A percentile compares a stretch with the other conserved stretches of the same genome.
These are phyloP conservation scores for Listronotus oregonensis DNA, from an alignment of 1,140 invertebrate genomes.

Conservation along the genomic window DNA sequence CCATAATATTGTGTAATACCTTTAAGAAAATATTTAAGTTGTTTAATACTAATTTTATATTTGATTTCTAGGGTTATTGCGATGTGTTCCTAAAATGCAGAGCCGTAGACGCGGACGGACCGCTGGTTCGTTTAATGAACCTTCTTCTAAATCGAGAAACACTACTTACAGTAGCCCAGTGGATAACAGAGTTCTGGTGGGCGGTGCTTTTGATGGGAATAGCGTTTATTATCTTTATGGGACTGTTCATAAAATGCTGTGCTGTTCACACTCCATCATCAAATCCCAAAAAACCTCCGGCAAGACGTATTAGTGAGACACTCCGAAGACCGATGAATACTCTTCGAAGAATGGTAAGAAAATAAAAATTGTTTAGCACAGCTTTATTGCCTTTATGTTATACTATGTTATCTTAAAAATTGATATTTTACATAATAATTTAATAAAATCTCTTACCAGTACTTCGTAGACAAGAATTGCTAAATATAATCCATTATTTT, in stretches of 20 bases:
- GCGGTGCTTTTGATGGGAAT: slow-evolving; percentile 91
- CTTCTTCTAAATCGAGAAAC: slow-evolving; percentile 92
- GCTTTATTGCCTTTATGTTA: too few relatives aligned
- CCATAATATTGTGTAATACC: too few relatives aligned
- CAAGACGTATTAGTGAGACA: slow-evolving; percentile 84
- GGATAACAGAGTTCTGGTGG: slow-evolving; percentile 97
- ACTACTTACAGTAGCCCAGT: slow-evolving; percentile 81
- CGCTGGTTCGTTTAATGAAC: slow-evolving; percentile 94
- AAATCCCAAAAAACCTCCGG: slow-evolving; percentile 91
- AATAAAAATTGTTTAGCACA: slow-evolving; percentile 7
- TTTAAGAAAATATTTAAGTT: too few relatives aligned
- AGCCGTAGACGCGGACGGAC: slow-evolving; percentile 97
- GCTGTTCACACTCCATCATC: slow-evolving; percentile 98
- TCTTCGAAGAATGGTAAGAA: slow-evolving; percentile 75
- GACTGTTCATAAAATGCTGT: slow-evolving; percentile 98
- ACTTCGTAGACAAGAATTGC: too few relatives aligned
- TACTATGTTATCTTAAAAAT: too few relatives aligned
- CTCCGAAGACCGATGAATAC: slow-evolving; percentile 87
- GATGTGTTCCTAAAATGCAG: slow-evolving; percentile 98
- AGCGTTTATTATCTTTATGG: slow-evolving; percentile 93
- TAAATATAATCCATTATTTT: too few relatives aligned
- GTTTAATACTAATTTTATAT: too few relatives aligned
- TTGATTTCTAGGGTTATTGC: slow-evolving; percentile 81
- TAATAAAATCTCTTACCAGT: too few relatives aligned
- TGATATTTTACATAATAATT: too few relatives aligned